phyloP scores from a whole-genome alignment of 2,797 vertebrate species.

The Ateles fusciceps region DNA sequence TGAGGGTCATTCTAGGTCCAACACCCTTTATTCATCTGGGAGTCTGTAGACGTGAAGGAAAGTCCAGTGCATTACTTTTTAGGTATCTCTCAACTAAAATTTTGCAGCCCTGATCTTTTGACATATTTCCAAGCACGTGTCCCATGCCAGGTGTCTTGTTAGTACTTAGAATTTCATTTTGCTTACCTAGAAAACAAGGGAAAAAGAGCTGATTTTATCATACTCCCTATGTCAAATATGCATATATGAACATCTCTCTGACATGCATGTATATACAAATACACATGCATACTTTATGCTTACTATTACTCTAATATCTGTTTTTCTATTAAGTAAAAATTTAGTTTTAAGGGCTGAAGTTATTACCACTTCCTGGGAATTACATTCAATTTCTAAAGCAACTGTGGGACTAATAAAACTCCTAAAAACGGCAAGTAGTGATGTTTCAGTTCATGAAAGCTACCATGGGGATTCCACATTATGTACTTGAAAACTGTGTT shows the following conservation, averaged over 20 bases:
- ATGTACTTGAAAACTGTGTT: not conserved
- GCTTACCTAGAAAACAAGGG: not conserved
- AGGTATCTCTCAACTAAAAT: not conserved
- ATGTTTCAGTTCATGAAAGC: not conserved
- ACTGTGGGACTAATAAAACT: slow-evolving; percentile 30
- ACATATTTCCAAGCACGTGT: not conserved
- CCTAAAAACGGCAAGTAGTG: not conserved
- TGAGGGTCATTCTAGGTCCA: not conserved
- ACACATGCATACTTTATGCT: not conserved
- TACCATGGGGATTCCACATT: not conserved
- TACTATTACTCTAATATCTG: not conserved
- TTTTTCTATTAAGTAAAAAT: slow-evolving; percentile 36
- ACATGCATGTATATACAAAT: not conserved
- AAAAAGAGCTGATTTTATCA: not conserved
- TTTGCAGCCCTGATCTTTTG: not conserved
- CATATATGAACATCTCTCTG: not conserved
- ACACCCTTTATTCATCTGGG: not conserved
- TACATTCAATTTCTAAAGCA: not conserved
- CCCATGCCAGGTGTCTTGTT: not conserved
- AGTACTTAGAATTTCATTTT: slow-evolving; percentile 4
- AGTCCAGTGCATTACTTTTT: not conserved
- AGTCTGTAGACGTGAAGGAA: not conserved
- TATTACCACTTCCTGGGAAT: slow-evolving; percentile 26
- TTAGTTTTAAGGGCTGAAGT: slow-evolving; percentile 16
- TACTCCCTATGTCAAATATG: not conserved